phyloP scores from a whole-genome alignment of 2,113 vertebrate genomes.

The Odocoileus virginianus region DNA sequence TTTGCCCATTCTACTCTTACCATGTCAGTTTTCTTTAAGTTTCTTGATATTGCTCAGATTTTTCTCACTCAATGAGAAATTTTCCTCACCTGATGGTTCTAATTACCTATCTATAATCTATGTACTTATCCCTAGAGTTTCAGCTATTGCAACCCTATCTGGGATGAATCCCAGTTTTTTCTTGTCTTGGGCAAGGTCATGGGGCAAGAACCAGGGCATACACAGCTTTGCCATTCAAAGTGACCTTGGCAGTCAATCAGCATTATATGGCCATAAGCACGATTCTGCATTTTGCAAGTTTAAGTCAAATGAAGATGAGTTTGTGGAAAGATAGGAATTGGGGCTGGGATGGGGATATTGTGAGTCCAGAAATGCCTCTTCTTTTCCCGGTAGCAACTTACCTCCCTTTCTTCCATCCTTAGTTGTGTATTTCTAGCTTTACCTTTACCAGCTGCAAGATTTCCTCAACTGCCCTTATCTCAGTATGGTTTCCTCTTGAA shows the following conservation, averaged over 20 bases:
- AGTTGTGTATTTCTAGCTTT: background rate
- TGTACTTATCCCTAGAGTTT: background rate
- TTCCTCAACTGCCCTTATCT: background rate
- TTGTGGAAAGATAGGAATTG: background rate
- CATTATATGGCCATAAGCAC: background rate
- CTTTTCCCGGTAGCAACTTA: background rate
- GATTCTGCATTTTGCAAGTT: background rate
- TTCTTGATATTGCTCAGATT: background rate
- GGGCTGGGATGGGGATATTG: no score
- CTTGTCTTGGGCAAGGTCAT: background rate
- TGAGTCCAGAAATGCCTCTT: background rate
- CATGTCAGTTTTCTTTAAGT: background rate
- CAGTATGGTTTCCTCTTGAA: background rate
- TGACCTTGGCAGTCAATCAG: background rate
- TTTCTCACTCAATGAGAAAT: background rate
- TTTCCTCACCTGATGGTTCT: background rate
- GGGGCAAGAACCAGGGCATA: background rate
- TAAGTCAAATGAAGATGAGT: background rate
- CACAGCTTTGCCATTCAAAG: background rate
- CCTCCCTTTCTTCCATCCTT: background rate
- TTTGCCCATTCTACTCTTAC: background rate
- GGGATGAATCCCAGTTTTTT: background rate
- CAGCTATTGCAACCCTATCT: background rate
- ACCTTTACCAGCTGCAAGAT: background rate
- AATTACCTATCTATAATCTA: background rate